Evolutionary conservation across 2,113 vertebrate species (phyloP).

Genomic region (Synodontis membranacea): DNA sequence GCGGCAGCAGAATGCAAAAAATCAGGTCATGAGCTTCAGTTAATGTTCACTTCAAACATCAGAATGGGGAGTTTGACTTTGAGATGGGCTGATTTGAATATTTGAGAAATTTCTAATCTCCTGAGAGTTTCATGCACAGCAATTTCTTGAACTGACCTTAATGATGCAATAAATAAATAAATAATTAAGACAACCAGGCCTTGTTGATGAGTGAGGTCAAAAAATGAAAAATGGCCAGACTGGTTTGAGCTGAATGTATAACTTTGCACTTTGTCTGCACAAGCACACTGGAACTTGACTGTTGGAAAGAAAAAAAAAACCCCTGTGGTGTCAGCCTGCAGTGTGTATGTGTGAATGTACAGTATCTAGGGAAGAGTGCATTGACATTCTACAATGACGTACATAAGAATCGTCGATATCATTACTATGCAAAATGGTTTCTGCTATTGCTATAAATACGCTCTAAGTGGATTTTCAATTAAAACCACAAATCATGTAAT

Average conservation of each 20-base stretch:
- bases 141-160: neutral
- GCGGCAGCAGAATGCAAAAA: too few species aligned
- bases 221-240: neutral
- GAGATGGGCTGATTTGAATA: too few species aligned
- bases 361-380: neutral
- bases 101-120: too few species aligned
- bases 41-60: too few species aligned
- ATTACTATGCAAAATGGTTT: neutral
- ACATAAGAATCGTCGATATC: neutral
- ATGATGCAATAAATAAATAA: neutral
- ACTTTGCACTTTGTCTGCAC: too few species aligned
- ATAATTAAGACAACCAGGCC: too few species aligned
- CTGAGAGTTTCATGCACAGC: too few species aligned
- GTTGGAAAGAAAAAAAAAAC: neutral
- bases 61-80: too few species aligned
- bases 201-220: too few species aligned
- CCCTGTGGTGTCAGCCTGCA: neutral
- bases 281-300: too few species aligned
- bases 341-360: too few species aligned
- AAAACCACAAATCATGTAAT: constrained; percentile 9
- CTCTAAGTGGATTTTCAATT: neutral
- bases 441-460: neutral
- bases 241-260: neutral
- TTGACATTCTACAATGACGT: neutral
- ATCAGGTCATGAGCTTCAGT: too few species aligned